Evolutionary conservation across 2,113 vertebrate species (phyloP), one percentile per base, ranked within the genome.

Genomic region (Pseudonaja textilis): DNA sequence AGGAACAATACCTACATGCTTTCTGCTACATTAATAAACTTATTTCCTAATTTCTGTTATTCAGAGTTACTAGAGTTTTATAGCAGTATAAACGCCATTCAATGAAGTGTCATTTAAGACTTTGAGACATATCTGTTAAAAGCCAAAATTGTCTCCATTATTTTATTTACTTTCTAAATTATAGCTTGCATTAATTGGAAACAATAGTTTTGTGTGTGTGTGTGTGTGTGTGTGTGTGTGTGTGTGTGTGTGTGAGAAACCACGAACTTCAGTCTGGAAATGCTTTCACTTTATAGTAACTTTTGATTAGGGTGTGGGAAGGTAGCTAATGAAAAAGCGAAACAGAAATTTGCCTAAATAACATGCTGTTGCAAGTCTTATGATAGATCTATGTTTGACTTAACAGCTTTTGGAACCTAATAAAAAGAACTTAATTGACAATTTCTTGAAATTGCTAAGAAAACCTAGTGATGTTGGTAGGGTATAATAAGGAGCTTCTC

Each of bases 381-480:
- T 98, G 97, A 98, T 98, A 98, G 98, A 98, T 98, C 97, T 97
- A 97, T 98, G 97, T 98, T 98, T 98, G 97, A 98, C 97, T 98
- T 98, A 98, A 98, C 97, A 97, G 97, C 98, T 98, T 98, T 97
- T 98, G 98, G 98, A 98, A 98, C 97, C 98, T 98, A 98, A 98
- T 98, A 98, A 98, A 98, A 98, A 98, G 97, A 98, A 98, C 97
- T 98, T 99, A 99, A 99, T 98, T 98, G 98, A 98, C 98, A 99
- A 98, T 98, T 98, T 98, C 98, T 99, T 97, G 98, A 98, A 99
- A 99, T 98, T 98, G 98, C 98, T 98, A 98, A 98, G 98, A 98
- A 98, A 98, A 98, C 97, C 97, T 97, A 97, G 96, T 97, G 97
- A 98, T 98, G 98, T 97, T 98, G 97, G 97, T 98, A 97, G 97